Percentiles rank a stretch among this genome's conserved stretches.
phyloP scores from a whole-genome alignment of 2,113 vertebrate genomes.

The Donacobius atricapilla region DNA sequence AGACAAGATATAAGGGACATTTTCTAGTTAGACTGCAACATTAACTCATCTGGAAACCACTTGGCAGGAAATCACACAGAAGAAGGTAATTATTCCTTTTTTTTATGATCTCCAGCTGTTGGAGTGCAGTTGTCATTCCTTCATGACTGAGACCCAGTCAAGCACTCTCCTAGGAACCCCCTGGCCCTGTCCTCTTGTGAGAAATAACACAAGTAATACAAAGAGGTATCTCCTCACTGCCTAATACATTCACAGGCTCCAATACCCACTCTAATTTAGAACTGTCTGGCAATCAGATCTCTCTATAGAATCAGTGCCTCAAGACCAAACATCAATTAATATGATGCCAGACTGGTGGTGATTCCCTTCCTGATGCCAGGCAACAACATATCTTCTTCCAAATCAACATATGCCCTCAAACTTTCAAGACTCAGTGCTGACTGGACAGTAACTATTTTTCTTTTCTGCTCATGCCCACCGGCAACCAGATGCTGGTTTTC shows the following conservation, averaged over 20 bases:
- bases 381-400: neutral
- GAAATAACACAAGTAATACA: neutral
- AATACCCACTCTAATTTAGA: neutral
- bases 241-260: neutral
- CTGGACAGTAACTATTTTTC: neutral
- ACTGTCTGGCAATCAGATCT: neutral
- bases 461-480: neutral
- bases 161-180: neutral
- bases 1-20: neutral
- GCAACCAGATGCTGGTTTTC: neutral
- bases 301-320: neutral
- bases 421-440: neutral
- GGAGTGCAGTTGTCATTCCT: neutral
- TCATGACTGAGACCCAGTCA: neutral
- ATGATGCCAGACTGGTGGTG: neutral
- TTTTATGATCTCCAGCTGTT: neutral
- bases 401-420: fast-evolving
- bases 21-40: neutral
- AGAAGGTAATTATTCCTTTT: neutral
- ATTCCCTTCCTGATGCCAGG: neutral
- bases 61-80: neutral
- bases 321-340: neutral
- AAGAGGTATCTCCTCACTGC: neutral
- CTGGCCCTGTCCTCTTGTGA: neutral
- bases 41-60: neutral